Evolutionary conservation across 2,797 vertebrate genomes (phyloP), one percentile per base, ranked within the genome.

Genomic region (Xiphorhynchus erythropygius): DNA sequence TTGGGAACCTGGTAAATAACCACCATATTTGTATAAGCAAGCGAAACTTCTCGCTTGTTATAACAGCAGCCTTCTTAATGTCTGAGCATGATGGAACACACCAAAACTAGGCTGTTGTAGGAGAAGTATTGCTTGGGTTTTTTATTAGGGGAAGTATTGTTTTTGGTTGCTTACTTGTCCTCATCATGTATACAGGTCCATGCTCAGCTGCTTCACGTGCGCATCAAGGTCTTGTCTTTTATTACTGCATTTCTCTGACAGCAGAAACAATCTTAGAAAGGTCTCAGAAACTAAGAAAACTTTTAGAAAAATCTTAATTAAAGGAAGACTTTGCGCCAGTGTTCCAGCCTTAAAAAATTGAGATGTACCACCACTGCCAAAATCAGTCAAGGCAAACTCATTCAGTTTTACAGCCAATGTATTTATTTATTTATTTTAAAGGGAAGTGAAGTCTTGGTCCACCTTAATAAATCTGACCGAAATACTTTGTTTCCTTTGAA

Each of bases 401-500:
- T 80, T 82, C 5, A 37, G 13, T 57, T 93, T 56, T 71, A 82
- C 17, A 79, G 47, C 15, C 70, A 30, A 47, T 28, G 11, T 30
- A 50, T 55, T 6, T 23, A 52, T 74, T 70, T 80, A 46, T 77
- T 32, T 63, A 17, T 83, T 76, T 74, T 9, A 28, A 90, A 77
- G 24, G 60, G 21, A 80, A 79, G 53, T 41, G 23, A 62, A 44
- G 44, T 71, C 19, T 73, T 32, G 5, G 24, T 71, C 12, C 28
- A 18, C 9, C 9, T 62, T 77, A 86, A 33, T 73, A 83, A 90
- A 69, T 44, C 63, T 32, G 53, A n/a, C 47, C 28, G 24, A 73
- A 76, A 90, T 80, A 49, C 27, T 78, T 70, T 22, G 15, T 63
- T 87, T 84, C 24, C n/a, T 42, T 55, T 90, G 50, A 90, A 88